phyloP scores from a whole-genome alignment of 2,797 vertebrate genomes.

The Rhabdomys pumilio region DNA sequence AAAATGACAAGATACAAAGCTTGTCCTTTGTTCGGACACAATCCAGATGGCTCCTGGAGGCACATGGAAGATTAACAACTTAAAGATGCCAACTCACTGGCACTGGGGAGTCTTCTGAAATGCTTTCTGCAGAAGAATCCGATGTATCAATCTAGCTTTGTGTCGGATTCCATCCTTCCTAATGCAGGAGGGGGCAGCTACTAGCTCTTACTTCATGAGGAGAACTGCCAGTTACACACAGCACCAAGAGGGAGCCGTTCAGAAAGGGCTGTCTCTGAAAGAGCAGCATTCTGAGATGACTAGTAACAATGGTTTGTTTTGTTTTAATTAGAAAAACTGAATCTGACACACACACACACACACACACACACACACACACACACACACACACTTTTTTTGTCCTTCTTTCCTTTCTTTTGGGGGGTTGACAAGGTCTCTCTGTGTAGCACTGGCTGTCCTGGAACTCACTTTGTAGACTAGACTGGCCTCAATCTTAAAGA shows the following conservation, averaged over 20 bases:
- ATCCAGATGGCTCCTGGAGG: constrained; percentile 79
- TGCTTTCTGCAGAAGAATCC: constrained; percentile 24
- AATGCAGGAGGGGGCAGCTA: not conserved
- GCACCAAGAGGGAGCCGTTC: constrained; percentile 21
- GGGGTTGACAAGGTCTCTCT: not conserved
- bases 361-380: not conserved
- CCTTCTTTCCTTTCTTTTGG: not conserved
- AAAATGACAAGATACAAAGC: constrained; percentile 78
- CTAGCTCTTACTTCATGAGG: constrained; percentile 36
- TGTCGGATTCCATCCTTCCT: constrained; percentile 28
- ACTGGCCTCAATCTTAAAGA: not conserved
- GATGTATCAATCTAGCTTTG: constrained; percentile 9
- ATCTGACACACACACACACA: not conserved
- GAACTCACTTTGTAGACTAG: not conserved
- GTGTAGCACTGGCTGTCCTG: not conserved
- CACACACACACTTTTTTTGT: not conserved
- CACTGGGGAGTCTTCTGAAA: constrained; percentile 58
- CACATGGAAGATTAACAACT: constrained; percentile 64
- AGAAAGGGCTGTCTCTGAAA: constrained; percentile 68
- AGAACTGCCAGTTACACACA: constrained; percentile 39
- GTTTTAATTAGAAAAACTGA: constrained; percentile 70
- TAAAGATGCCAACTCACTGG: constrained; percentile 55
- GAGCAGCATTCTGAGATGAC: constrained; percentile 69
- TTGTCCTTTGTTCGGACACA: constrained; percentile 75
- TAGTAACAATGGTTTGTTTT: constrained; percentile 69